Base-by-base conservation (phyloP, 2,113 vertebrate genomes). In the Silurus glanis region DNA sequence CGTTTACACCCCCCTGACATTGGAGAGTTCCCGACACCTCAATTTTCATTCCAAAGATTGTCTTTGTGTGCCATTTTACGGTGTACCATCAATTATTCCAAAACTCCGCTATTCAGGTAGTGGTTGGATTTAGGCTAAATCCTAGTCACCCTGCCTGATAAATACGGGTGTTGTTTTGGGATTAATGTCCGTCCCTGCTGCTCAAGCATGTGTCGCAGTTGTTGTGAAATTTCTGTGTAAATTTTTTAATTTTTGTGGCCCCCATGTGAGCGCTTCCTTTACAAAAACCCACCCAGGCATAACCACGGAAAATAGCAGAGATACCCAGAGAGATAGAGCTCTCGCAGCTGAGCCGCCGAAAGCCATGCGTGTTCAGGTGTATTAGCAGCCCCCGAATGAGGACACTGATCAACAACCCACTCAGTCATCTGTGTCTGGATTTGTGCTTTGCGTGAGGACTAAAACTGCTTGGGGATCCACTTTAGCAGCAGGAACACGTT, bases 221-320 rank as follows among this genome's bases (percentile, higher is more conserved):
- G 76, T 79, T 61, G 62, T 61, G 16, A 59, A 74, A 64, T 85
- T 87, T 17, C 66, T 19, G 58, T 83, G 79, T 89, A 87, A 87
- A 85, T 90, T 37, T 37, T 37, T 37, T 2, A 2, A 37, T 94
- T 93, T 91, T 89, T 86, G 89, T 49, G 88, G 90, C 28, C 86
- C 37, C 28, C 62, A 28, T 0, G 58, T 55, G 78, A 83, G 85
- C 82, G 83, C 82, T 85, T 59, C 7, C 9, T 78, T 61, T 4
- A 8, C 13, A 2, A 23, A 75, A 75, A 49, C 66, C 3, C 53
- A 79, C 5, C 21, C 86, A 55, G 17, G 14, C 13, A 19, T 23
- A 25, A 37, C 25, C n/a, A 69, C 4, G 5, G 55, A 61, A 59
- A 83, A 74, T n/a, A 21, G 3, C 66, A 17, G 47, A 56, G 76